Evolutionary conservation across 2,113 vertebrate genomes (phyloP).

Genomic region (Typhlomys cinereus): DNA sequence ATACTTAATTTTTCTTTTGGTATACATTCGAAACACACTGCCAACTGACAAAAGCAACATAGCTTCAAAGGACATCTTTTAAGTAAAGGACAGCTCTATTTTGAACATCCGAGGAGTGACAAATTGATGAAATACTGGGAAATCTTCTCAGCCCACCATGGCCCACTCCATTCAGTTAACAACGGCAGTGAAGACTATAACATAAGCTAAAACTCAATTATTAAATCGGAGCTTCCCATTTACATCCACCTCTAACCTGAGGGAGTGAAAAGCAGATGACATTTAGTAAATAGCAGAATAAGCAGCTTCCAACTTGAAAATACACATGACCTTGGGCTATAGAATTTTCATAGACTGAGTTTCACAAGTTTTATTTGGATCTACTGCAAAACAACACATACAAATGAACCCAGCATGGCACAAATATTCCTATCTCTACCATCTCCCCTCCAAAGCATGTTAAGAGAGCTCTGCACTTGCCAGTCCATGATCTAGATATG

Average conservation of each 20-base stretch:
- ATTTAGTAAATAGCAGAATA: conserved; percentile 58
- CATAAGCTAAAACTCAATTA: conserved; percentile 57
- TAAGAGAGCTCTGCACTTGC: conserved; percentile 49
- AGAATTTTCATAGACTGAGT: conserved; percentile 24
- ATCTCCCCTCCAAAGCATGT: conserved; percentile 29
- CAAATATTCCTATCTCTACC: background rate
- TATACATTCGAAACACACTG: conserved; percentile 54
- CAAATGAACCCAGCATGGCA: conserved; percentile 37
- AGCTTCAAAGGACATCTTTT: conserved; percentile 70
- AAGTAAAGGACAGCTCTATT: conserved; percentile 63
- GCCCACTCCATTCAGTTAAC: conserved; percentile 71
- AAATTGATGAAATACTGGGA: conserved; percentile 73
- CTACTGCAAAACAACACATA: conserved; percentile 51
- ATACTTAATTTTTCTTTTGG: background rate
- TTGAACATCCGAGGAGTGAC: conserved; percentile 75
- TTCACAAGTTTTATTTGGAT: conserved; percentile 74
- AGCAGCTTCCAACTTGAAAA: conserved; percentile 74
- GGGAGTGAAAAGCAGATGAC: conserved; percentile 66
- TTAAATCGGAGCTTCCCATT: conserved; percentile 67
- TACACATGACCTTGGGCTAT: conserved; percentile 74
- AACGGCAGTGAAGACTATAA: conserved; percentile 58
- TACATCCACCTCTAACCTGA: conserved; percentile 59
- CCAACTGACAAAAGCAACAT: conserved; percentile 67
- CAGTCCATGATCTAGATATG: background rate
- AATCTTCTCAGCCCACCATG: conserved; percentile 69